Base-by-base conservation (phyloP, 2,888 invertebrate genomes). In the Drosophila acutilabella region DNA sequence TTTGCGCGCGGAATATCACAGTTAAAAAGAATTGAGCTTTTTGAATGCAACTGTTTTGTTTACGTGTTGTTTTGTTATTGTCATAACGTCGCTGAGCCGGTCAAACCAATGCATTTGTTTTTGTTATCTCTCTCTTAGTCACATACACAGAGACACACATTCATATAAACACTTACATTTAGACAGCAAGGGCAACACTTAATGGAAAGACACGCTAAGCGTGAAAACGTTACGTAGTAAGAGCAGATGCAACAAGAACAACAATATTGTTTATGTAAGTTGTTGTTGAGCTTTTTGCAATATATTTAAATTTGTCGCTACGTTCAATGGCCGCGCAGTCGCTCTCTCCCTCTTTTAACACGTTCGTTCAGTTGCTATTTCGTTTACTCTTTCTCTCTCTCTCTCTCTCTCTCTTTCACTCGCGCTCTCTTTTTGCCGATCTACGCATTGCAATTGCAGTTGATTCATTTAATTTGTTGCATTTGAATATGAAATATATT, bases 201-300 rank as follows among this genome's bases (percentile, higher is more conserved):
- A 58, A 41, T 42, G 44, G 36, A 54, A 51, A 26, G 51, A 52
- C 59, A 76, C 52, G 38, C 40, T 51, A 8, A 45, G 66, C 44
- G 72, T 62, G 71, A 67, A 77, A 50, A 68, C 33, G 64, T 73
- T 68, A 64, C 59, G 78, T 68, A 74, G 51, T 47, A 48, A 59
- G 11, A 51, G 51, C 18, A 40, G 42, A 26, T 52, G 52, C 6
- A 51, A n/a, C 26, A 40, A 44, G 16, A 57, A 45, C 16, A 41
- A 50, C 36, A 36, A 36, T 13, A 13, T 36, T 36, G 52, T 64
- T 75, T 77, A 79, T 64, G 67, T 79, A 79, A 79, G 75, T 60
- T 68, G 50, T 52, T 44, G 54, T 74, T 60, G 48, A 62, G 59
- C 41, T 64, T 57, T 65, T 58, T 30, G 64, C 36, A 42, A 30